Evolutionary conservation across 2,888 invertebrate genomes (phyloP).

Genomic region (Morpho achilles): DNA sequence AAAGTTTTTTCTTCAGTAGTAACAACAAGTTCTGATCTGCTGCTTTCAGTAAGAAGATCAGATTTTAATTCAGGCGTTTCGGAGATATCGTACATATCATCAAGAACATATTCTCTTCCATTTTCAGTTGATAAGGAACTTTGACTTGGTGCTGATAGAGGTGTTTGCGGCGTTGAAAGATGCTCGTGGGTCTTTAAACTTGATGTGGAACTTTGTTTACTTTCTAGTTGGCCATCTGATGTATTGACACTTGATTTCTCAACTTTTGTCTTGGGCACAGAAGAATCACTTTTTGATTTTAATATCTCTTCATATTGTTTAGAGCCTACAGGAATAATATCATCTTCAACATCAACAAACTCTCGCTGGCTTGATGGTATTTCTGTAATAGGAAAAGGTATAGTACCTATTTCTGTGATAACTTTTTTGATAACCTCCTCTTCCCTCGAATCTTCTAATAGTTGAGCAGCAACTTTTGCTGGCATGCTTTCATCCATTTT

Average conservation of each 20-base stretch:
- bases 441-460: conserved; percentile 32
- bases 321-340: conserved; percentile 65
- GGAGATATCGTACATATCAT: conserved; percentile 78
- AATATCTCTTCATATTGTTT: conserved; percentile 71
- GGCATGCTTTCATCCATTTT: conserved; percentile 44
- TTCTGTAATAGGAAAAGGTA: conserved; percentile 72
- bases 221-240: conserved; percentile 62
- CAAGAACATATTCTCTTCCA: conserved; percentile 81
- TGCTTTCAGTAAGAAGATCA: conserved; percentile 64
- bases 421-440: conserved; percentile 60
- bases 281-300: conserved; percentile 72
- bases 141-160: conserved; percentile 81
- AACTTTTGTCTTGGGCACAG: conserved; percentile 69
- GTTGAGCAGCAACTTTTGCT: conserved; percentile 22
- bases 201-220: conserved; percentile 80
- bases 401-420: conserved; percentile 50
- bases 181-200: conserved; percentile 76
- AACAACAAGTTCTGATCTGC: conserved; percentile 79
- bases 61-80: conserved; percentile 80
- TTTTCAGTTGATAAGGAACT: conserved; percentile 83
- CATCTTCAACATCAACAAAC: conserved; percentile 67
- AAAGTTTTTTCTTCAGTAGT: conserved; percentile 80
- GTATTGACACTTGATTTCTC: conserved; percentile 64
- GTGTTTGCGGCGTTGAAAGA: conserved; percentile 79
- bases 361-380: conserved; percentile 71